These are phyloP conservation scores for Geococcyx californianus DNA, from an alignment of 2,113 vertebrate species.

Conservation along the genomic window DNA sequence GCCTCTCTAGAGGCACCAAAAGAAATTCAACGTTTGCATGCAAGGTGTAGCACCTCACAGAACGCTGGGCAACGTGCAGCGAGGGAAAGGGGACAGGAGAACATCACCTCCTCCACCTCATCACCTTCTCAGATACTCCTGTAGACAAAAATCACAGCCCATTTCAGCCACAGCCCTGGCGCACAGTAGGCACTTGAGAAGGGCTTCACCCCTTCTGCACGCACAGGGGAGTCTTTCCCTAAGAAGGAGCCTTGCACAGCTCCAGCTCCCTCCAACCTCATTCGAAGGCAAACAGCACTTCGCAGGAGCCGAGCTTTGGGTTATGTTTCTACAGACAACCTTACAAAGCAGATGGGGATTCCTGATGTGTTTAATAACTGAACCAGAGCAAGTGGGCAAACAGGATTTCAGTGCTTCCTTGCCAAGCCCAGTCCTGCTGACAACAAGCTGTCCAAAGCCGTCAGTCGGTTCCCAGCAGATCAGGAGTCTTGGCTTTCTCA, in stretches of 20 bases:
- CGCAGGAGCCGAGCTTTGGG: background rate
- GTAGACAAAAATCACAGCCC: background rate
- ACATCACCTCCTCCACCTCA: background rate
- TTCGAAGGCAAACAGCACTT: background rate
- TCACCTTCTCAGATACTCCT: background rate
- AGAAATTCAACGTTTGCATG: background rate
- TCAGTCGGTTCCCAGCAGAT: background rate
- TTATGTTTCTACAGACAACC: background rate
- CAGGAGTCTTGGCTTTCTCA: background rate
- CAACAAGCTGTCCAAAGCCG: background rate
- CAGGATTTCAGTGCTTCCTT: background rate
- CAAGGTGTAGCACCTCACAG: background rate
- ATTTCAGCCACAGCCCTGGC: background rate
- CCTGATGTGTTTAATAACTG: conserved; percentile 48
- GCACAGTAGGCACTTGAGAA: background rate
- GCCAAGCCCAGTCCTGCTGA: conserved; percentile 10
- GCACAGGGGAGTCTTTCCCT: background rate
- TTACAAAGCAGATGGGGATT: conserved; percentile 8
- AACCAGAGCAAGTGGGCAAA: background rate
- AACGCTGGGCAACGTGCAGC: rapidly evolving
- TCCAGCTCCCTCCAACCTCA: background rate
- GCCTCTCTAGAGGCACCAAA: conserved; percentile 31
- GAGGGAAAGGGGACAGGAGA: background rate
- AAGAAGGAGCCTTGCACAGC: background rate
- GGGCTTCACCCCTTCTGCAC: background rate